A percentile compares a stretch with the other conserved stretches of the same genome.
phyloP scores from a whole-genome alignment of 2,113 vertebrate species.

The Apaloderma vittatum region DNA sequence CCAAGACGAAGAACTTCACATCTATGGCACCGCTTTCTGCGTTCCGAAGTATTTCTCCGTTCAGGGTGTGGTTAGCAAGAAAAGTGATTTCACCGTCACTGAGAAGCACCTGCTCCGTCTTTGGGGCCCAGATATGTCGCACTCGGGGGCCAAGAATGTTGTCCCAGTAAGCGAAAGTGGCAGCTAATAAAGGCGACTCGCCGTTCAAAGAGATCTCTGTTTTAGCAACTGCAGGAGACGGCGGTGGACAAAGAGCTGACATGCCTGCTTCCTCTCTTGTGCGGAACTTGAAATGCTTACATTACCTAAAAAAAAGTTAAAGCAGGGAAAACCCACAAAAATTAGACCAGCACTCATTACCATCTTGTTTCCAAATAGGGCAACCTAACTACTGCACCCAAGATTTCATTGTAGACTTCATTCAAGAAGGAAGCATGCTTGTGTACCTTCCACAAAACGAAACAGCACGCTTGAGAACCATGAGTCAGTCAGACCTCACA shows the following conservation, averaged over 20 bases:
- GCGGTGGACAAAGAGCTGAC: slow-evolving; percentile 93
- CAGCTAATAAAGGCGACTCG: slow-evolving; percentile 93
- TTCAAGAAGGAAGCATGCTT: background rate
- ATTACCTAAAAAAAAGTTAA: slow-evolving; percentile 39
- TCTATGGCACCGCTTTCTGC: slow-evolving; percentile 96
- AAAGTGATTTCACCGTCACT: slow-evolving; percentile 96
- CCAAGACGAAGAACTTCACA: slow-evolving; percentile 96
- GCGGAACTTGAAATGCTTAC: background rate
- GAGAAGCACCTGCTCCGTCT: slow-evolving; percentile 88
- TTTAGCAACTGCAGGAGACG: slow-evolving; percentile 96
- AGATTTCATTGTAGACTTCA: background rate
- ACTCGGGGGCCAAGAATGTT: slow-evolving; percentile 97
- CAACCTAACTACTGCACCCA: background rate
- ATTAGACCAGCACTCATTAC: background rate
- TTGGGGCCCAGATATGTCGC: slow-evolving; percentile 95
- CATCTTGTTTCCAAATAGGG: background rate
- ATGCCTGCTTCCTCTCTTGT: slow-evolving; percentile 71
- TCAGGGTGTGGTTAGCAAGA: slow-evolving; percentile 96
- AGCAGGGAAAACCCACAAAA: background rate
- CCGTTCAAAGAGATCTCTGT: slow-evolving; percentile 90
- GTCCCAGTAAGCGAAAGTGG: slow-evolving; percentile 99
- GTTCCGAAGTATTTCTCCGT: slow-evolving; percentile 96
- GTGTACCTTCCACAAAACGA: accelerated
- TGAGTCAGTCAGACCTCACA: background rate
- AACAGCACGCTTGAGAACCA: background rate